A percentile compares a stretch with the other conserved stretches of the same genome.
Conservation (phyloP, 1,140 invertebrate genomes). For the Drosophila nikananu region DNA sequence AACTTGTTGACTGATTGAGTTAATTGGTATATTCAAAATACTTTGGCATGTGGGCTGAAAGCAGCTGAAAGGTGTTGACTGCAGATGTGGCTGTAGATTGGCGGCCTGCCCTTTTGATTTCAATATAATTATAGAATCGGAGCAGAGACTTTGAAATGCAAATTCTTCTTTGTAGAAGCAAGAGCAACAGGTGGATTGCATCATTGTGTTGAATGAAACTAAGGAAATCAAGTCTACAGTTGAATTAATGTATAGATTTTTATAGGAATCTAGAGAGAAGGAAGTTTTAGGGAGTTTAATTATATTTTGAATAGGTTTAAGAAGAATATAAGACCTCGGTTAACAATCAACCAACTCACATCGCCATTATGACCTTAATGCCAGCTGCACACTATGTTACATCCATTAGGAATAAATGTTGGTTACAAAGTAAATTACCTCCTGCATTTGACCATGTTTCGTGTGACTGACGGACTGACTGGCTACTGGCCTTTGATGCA, state of each 20-base stretch:
- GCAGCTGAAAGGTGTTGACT: conserved; percentile 38
- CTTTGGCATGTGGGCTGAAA: conserved; percentile 32
- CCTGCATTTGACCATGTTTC: conserved; percentile 43
- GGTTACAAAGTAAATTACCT: conserved; percentile 27
- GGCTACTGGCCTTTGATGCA: conserved; percentile 71
- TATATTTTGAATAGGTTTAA: background rate
- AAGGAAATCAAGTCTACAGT: background rate
- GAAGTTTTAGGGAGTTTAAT: background rate
- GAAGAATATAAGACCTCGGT: too few species aligned
- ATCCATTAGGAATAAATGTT: conserved; percentile 22
- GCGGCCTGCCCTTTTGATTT: conserved; percentile 18
- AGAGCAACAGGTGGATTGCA: conserved; percentile 13
- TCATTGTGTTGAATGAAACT: background rate
- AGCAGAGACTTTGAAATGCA: conserved; percentile 21
- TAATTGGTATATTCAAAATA: conserved; percentile 25
- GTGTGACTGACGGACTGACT: conserved; percentile 41
- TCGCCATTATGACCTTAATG: background rate
- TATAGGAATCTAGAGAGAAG: background rate
- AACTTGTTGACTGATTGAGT: conserved; percentile 28
- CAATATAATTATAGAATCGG: conserved; percentile 13
- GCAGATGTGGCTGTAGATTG: conserved; percentile 18
- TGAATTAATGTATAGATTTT: background rate
- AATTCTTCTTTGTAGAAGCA: background rate
- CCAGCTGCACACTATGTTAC: conserved; percentile 6
- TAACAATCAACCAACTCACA: background rate